phyloP scores from a whole-genome alignment of 2,888 invertebrate genomes.

The Abrostola triplasia region DNA sequence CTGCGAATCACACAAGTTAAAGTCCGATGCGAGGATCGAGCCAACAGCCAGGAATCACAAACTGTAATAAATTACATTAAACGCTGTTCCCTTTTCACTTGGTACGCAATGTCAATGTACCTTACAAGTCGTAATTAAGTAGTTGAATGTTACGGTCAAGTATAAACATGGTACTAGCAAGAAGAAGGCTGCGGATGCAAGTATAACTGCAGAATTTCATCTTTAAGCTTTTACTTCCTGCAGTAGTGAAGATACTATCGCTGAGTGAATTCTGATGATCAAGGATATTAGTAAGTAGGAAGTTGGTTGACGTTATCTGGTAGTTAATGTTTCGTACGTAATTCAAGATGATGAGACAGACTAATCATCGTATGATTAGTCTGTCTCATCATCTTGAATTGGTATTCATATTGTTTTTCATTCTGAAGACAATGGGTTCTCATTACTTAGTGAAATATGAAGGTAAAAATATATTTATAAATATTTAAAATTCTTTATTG shows the following conservation, averaged over 20 bases:
- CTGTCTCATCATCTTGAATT: too few relatives aligned
- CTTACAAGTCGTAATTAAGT: constrained; percentile 64
- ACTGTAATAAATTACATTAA: too few relatives aligned
- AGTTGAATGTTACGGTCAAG: constrained; percentile 77
- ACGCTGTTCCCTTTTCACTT: constrained; percentile 52
- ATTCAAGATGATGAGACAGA: constrained; percentile 1
- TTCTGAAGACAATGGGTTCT: too few relatives aligned
- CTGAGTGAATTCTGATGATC: neutral
- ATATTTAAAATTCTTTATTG: too few relatives aligned
- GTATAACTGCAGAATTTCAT: constrained; percentile 10
- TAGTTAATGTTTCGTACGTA: neutral
- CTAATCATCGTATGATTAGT: too few relatives aligned
- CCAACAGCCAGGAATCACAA: too few relatives aligned
- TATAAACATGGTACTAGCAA: constrained; percentile 42
- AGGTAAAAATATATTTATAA: too few relatives aligned
- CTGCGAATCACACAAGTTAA: too few relatives aligned
- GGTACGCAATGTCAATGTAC: constrained; percentile 60
- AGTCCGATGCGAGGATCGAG: too few relatives aligned
- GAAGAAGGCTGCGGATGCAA: constrained; percentile 28
- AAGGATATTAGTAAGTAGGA: neutral
- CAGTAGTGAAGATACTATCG: neutral
- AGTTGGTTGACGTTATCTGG: constrained; percentile 1
- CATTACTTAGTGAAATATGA: too few relatives aligned
- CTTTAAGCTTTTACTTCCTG: constrained; percentile 4
- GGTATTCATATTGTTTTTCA: too few relatives aligned